These are phyloP conservation scores for Steinernema feltiae DNA, from an alignment of 1,140 invertebrate genomes.

Conservation along the genomic window DNA sequence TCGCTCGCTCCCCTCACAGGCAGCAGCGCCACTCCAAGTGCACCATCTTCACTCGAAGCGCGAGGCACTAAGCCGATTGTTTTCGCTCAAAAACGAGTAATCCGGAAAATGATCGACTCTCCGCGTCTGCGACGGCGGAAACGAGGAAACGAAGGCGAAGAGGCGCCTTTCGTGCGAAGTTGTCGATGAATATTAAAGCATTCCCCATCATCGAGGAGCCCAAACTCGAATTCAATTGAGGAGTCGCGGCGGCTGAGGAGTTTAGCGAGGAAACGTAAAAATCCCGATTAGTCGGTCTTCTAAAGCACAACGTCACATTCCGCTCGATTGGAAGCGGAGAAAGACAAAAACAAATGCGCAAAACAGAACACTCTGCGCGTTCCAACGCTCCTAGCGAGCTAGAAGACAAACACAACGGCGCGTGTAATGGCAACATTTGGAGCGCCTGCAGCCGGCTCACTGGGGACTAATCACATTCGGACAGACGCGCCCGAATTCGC, in stretches of 20 bases:
- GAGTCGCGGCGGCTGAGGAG: neutral
- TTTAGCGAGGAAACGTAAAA: neutral
- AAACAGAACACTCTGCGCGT: no score
- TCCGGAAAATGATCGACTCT: constrained; percentile 9
- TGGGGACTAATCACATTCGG: neutral
- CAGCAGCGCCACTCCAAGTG: neutral
- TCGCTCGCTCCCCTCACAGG: neutral
- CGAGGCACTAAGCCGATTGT: constrained; percentile 1
- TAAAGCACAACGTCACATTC: neutral
- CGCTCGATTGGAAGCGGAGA: neutral
- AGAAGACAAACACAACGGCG: neutral
- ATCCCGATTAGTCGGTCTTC: neutral
- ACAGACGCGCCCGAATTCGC: neutral
- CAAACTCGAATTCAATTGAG: neutral
- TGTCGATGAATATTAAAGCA: neutral
- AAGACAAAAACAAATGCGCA: neutral
- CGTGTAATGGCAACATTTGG: neutral
- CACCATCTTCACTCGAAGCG: neutral
- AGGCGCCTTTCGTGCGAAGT: neutral
- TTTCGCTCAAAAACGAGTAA: constrained; percentile 6
- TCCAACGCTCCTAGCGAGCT: neutral
- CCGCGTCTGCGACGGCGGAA: neutral
- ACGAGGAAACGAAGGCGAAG: neutral
- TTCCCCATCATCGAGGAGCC: no score
- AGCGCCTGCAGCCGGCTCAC: neutral